Evolutionary conservation across 2,113 vertebrate species (phyloP), one percentile per base, ranked within the genome.

Genomic region (Trogon surrucura): DNA sequence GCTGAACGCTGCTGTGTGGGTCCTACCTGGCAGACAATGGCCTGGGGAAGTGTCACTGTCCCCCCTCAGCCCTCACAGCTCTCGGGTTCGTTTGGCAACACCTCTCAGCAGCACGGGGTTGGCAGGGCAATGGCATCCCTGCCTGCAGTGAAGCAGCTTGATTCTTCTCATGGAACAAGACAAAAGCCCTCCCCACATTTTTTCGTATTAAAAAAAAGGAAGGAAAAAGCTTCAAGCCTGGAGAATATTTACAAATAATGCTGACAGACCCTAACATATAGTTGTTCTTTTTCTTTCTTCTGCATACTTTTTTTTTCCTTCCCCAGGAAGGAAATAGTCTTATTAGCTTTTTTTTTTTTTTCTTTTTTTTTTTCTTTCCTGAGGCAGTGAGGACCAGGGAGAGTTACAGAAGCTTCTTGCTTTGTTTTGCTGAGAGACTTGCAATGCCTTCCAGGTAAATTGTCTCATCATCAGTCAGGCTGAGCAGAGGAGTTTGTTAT

Each of bases 381-480:
- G 45, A 84, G 84, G 87, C 57, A 89, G 23, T 0, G 21, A 85
- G 79, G 74, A 77, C 85, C 62, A 85, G 56, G 21, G 79, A 88
- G 54, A 73, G 30, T 64, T 81, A 27, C 57, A 75, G 79, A 92
- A 87, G 80, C 80, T 91, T 88, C 67, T 79, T 85, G 60, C 72
- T 90, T 95, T 94, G 73, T 80, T 94, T 92, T 83, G 82, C 64
- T 79, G 34, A 82, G 74, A 88, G 60, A 91, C 85, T 60, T 47
- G 38, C 77, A 67, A 50, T 64, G 56, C 90, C 77, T 89, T 56
- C 64, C 72, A 95, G 92, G 92, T 94, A 95, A 88, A 96, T 74
- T 47, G 85, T 83, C 90, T 91, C 74, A 83, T 85, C 79, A 80
- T 66, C 85, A 85, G 79, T 78, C 89, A 80, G 64, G 44, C 64